Evolutionary conservation across 2,113 vertebrate genomes (phyloP).

Genomic region (Onychostruthus taczanowskii): DNA sequence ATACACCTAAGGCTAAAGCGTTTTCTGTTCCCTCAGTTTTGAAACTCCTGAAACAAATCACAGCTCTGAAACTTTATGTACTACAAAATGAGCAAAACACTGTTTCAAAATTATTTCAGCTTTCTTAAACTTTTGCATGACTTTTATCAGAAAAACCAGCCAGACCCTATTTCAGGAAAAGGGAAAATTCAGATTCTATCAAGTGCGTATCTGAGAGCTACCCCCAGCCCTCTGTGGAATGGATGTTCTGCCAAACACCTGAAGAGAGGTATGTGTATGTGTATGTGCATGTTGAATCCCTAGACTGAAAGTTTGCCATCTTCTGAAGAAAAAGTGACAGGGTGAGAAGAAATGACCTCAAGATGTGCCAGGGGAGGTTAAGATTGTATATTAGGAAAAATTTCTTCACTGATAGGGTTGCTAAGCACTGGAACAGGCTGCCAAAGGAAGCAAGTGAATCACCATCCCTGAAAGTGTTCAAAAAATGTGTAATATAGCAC

Average conservation of each 20-base stretch:
- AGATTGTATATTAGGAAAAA: neutral
- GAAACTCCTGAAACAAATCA: neutral
- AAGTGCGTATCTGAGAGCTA: conserved; percentile 77
- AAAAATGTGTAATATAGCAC: accelerated
- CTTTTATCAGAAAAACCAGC: conserved; percentile 62
- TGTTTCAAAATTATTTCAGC: neutral
- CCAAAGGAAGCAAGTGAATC: neutral
- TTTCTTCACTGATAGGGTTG: neutral
- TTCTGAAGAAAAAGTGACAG: neutral
- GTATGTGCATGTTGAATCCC: neutral
- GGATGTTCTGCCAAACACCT: conserved; percentile 70
- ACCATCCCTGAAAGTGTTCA: neutral
- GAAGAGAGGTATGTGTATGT: conserved; percentile 62
- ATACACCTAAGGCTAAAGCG: neutral
- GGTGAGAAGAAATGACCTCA: neutral
- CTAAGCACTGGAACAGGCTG: neutral
- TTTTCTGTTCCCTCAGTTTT: neutral
- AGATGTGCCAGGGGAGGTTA: accelerated
- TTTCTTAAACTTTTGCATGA: neutral
- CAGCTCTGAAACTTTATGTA: neutral
- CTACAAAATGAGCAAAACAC: neutral
- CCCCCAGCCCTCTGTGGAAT: conserved; percentile 74
- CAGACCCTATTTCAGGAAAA: conserved; percentile 74
- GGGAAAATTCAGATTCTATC: conserved; percentile 26
- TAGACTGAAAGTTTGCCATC: neutral